Evolutionary conservation across 2,888 invertebrate species (phyloP), one percentile per base, ranked within the genome.

Genomic region (Hipparchia sbordonii): DNA sequence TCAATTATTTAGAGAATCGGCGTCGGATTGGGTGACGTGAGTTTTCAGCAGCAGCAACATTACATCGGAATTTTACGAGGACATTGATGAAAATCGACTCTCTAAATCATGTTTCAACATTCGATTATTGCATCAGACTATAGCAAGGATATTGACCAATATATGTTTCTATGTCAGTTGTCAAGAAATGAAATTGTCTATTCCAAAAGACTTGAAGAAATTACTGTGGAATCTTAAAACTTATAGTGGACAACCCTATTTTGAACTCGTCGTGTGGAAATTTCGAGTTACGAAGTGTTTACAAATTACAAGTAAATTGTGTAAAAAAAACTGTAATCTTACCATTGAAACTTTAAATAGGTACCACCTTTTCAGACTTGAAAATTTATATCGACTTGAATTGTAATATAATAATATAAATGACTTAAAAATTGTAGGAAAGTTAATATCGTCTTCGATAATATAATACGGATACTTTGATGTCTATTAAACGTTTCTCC

Each of bases 401-500:
- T 66, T 75, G 72, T 76, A 56, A 68, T 66, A 72, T 72, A 60
- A 33, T 60, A 39, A 39, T 4, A 39, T 39, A 23, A 23, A 39
- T 39, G 71, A 54, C 67, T 74, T 70, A 71, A 74, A 73, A 75
- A 73, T 76, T 78, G 72, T 77, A 71, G 72, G 65, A 74, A 59
- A 57, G 65, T 72, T 66, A 73, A 73, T 72, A 70, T 73, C 59
- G 60, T 59, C 72, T 54, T 77, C 72, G 60, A 39, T 71, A 69
- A 77, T 76, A 75, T 78, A 77, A 78, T 86, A 85, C 80, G 81
- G 82, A 85, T 86, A 80, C 85, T 84, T 87, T 87, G 82, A 88
- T 91, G 88, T 91, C 87, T 81, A 92, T 86, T 92, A 91, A 91
- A 91, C 84, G 86, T 84, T 87, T 87, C 83, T 82, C 77, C 83